A percentile compares a stretch with the other conserved stretches of the same genome.
phyloP scores from a whole-genome alignment of 2,113 vertebrate species.

The Stictonetta naevosa region DNA sequence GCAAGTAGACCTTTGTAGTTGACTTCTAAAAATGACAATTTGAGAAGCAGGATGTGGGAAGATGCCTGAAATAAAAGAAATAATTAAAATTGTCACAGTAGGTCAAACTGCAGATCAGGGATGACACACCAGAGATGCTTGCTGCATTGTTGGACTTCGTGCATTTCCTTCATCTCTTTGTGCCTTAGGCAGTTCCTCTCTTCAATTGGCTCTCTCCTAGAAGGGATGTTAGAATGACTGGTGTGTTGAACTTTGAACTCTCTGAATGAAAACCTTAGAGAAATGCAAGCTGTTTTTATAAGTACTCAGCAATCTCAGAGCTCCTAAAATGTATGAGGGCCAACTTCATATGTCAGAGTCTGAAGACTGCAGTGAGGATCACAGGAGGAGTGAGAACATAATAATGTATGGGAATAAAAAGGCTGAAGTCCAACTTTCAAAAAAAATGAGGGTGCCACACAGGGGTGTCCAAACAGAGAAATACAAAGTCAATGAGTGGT shows the following conservation, averaged over 20 bases:
- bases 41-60: slow-evolving; percentile 2
- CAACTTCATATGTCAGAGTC: neutral
- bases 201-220: neutral
- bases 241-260: neutral
- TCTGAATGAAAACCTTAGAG: neutral
- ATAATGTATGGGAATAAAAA: neutral
- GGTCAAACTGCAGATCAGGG: neutral
- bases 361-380: neutral
- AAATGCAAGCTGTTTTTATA: neutral
- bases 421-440: neutral
- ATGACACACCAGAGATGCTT: neutral
- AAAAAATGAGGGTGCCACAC: neutral
- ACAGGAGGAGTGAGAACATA: neutral
- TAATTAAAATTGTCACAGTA: neutral
- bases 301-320: neutral
- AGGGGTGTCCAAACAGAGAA: neutral
- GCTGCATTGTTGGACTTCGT: neutral
- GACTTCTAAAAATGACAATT: neutral
- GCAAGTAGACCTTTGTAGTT: neutral
- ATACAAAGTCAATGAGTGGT: neutral
- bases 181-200: neutral
- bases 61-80: neutral
- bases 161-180: neutral
- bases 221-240: neutral
- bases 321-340: neutral